Evolutionary conservation across 2,888 invertebrate genomes (phyloP), one percentile per base, ranked within the genome.

Genomic region (Phorcus lineatus): DNA sequence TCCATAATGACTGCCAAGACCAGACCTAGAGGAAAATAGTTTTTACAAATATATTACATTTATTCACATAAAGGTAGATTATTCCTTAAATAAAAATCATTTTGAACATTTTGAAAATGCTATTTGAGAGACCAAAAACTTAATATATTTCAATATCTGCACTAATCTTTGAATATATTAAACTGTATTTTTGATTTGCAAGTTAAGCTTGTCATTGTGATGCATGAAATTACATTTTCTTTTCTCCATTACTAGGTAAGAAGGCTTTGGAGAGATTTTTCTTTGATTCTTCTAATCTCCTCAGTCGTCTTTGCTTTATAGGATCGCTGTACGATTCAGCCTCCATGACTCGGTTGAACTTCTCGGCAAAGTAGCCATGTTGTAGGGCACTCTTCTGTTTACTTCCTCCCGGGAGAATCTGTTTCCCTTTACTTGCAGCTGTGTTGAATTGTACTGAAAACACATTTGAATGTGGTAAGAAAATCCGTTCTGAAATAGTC

Each of bases 211-310:
- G 7, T 47, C 13, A 47, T 11, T 1, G 7, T 11, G 47, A 47
- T 47, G 47, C 11, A 47, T 47, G 47, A 47, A 85, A 90, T 86
- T 87, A 93, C 93, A 88, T 89, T 85, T 88, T 88, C 84, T 92
- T 93, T 2, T 90, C 89, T 67, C 91, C 91, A 89, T 85, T 92
- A 81, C 91, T 92, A 70, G 93, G 93, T 80, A 92, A 81, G 87
- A 93, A 93, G 66, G 92, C 90, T 87, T 93, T 93, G 55, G 90
- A 91, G 80, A 93, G 84, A 84, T 93, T 92, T 84, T 88, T 92
- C 84, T 92, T 90, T 47, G 83, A 74, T 84, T 92, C 91, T 83
- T 91, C 88, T 77, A 91, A 80, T 83, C 93, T 85, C 28, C 88
- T 79, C 78, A 88, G 89, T 54, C 93, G 83, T 82, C 91, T 86